Conservation (phyloP, 1,140 invertebrate genomes). For the Drosophila busckii region DNA sequence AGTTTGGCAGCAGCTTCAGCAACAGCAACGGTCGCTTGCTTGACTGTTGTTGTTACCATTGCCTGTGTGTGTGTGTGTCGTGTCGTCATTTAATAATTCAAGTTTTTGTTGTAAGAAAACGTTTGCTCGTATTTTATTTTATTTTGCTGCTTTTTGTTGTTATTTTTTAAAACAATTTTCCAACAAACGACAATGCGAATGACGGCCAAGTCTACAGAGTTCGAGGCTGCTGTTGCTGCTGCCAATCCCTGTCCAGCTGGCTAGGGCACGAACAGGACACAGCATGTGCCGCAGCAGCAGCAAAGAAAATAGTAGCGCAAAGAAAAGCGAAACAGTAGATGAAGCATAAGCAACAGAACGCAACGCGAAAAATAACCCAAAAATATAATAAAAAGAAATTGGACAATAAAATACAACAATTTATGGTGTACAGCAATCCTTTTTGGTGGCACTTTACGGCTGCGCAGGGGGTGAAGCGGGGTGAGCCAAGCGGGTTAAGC, state of each 20-base stretch:
- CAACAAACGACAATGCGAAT: conserved; percentile 57
- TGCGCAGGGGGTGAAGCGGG: neutral
- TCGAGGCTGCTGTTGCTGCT: too few species aligned
- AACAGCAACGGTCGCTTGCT: conserved; percentile 5
- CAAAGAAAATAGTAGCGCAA: conserved; percentile 31
- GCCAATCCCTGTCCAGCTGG: conserved; percentile 16
- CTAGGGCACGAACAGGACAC: conserved; percentile 41
- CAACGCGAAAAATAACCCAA: conserved; percentile 55
- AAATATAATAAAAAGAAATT: conserved; percentile 77
- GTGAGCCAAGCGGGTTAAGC: neutral
- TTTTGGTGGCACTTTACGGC: conserved; percentile 57
- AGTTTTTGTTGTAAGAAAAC: conserved; percentile 33
- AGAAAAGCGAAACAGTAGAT: conserved; percentile 56
- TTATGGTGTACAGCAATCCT: conserved; percentile 73
- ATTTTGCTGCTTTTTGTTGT: too few species aligned
- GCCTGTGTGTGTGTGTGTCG: too few species aligned
- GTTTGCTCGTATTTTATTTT: conserved; percentile 51
- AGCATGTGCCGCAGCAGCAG: conserved; percentile 56
- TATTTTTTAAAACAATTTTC: conserved; percentile 64
- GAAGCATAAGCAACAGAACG: conserved; percentile 64
- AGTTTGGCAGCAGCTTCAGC: conserved; percentile 13
- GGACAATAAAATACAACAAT: conserved; percentile 76
- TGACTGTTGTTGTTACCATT: conserved; percentile 28
- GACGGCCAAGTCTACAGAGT: conserved; percentile 42
- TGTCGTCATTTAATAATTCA: conserved; percentile 65